Conservation (phyloP, 2,888 invertebrate genomes). For the Acronicta psi region DNA sequence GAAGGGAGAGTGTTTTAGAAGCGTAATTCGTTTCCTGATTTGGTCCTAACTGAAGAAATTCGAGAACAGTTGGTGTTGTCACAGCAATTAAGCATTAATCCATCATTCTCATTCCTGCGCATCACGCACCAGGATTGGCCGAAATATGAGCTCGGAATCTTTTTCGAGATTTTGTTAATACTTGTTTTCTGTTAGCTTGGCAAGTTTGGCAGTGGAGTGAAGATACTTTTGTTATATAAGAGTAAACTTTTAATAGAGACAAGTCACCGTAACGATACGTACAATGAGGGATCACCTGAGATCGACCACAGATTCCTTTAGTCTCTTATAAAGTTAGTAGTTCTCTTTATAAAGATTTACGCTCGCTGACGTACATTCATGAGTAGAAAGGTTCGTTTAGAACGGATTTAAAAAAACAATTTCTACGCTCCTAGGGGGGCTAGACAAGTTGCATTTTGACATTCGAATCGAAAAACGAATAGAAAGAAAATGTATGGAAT, state of each 20-base stretch:
- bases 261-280: background rate
- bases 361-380: background rate
- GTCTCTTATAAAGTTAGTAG: background rate
- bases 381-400: too few relatives aligned
- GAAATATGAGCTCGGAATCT: constrained; percentile 37
- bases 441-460: too few relatives aligned
- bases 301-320: background rate
- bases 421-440: too few relatives aligned
- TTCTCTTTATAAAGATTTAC: background rate
- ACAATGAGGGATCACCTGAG: background rate
- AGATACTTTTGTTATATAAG: background rate
- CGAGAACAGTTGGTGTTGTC: constrained; percentile 66
- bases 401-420: too few relatives aligned
- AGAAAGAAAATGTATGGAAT: too few relatives aligned
- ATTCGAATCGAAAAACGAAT: too few relatives aligned
- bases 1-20: constrained; percentile 28
- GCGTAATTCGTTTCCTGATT: constrained; percentile 38
- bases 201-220: background rate
- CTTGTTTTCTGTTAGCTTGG: background rate
- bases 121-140: constrained; percentile 39
- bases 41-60: constrained; percentile 54
- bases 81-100: constrained; percentile 65
- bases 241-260: too few relatives aligned
- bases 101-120: constrained; percentile 55
- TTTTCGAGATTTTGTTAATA: constrained; percentile 21